These are phyloP conservation scores for Heliconius sara DNA, from an alignment of 2,888 invertebrate genomes.

Conservation along the genomic window DNA sequence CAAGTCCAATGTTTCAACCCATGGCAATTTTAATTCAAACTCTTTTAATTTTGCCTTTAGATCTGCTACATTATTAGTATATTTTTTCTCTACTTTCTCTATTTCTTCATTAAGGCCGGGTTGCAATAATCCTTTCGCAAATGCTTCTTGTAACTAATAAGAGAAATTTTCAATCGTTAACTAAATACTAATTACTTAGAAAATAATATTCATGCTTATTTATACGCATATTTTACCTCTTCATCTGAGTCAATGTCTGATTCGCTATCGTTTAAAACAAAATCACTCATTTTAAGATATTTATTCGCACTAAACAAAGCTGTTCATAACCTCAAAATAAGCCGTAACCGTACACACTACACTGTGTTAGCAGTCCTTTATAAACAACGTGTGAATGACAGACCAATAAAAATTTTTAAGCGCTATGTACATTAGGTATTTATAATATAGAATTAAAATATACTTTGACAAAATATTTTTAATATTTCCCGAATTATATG, in stretches of 20 bases:
- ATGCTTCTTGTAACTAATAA: conserved; percentile 93
- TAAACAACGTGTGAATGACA: conserved; percentile 28
- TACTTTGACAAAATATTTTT: neutral
- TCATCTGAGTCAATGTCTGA: conserved; percentile 84
- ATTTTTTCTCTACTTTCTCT: conserved; percentile 81
- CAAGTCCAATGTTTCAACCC: conserved; percentile 94
- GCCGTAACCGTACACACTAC: neutral
- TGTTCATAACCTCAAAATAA: conserved; percentile 39
- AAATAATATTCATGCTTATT: neutral
- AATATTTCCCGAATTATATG: too few relatives aligned
- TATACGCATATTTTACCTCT: conserved; percentile 72
- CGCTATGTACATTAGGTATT: neutral
- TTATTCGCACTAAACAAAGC: neutral
- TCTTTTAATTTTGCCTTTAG: conserved; percentile 89
- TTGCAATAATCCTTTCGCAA: conserved; percentile 92
- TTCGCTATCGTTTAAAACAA: conserved; percentile 77
- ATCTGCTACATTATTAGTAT: conserved; percentile 89
- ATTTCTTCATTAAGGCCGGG: conserved; percentile 92
- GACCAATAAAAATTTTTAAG: neutral
- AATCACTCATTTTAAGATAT: conserved; percentile 67
- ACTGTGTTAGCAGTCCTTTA: neutral
- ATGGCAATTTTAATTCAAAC: conserved; percentile 89
- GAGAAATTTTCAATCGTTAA: conserved; percentile 21
- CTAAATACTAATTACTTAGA: conserved; percentile 10
- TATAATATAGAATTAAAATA: neutral